phyloP scores from a whole-genome alignment of 64 coral and sea anemone genomes.

The Stichodactyla mertensii region DNA sequence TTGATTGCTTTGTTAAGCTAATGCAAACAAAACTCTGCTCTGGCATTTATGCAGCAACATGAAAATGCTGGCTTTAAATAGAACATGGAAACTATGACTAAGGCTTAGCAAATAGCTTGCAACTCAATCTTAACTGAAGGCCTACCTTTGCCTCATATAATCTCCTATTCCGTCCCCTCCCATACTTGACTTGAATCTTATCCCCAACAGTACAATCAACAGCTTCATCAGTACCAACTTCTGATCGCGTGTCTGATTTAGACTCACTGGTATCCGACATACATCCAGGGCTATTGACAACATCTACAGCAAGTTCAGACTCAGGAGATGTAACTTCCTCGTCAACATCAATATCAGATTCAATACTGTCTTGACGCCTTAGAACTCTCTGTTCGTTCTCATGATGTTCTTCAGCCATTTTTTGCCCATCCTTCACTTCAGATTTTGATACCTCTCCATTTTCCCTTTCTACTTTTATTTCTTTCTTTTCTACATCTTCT shows the following conservation, averaged over 20 bases:
- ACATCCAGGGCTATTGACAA: constrained; percentile 80
- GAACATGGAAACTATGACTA: no score
- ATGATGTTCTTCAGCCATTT: background rate
- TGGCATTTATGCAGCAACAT: no score
- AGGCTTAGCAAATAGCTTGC: no score
- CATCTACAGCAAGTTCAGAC: constrained; percentile 81
- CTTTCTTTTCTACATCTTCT: background rate
- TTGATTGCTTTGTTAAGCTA: no score
- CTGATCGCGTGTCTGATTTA: constrained; percentile 65
- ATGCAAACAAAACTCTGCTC: no score
- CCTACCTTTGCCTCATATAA: constrained; percentile 89
- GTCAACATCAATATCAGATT: constrained; percentile 68
- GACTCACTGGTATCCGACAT: constrained; percentile 80
- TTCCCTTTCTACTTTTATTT: background rate
- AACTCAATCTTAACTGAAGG: background rate
- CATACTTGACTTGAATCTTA: constrained; percentile 92
- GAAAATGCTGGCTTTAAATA: no score
- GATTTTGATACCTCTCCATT: background rate
- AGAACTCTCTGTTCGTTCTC: constrained; percentile 31
- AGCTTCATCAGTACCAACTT: constrained; percentile 42
- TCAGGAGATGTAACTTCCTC: constrained; percentile 62
- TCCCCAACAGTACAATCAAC: constrained; percentile 55
- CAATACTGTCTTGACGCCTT: constrained; percentile 58
- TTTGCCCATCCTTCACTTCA: background rate
- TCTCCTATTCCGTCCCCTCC: constrained; percentile 74